Conservation (phyloP, 2,797 vertebrate genomes). For the Crocodylus rhombifer region DNA sequence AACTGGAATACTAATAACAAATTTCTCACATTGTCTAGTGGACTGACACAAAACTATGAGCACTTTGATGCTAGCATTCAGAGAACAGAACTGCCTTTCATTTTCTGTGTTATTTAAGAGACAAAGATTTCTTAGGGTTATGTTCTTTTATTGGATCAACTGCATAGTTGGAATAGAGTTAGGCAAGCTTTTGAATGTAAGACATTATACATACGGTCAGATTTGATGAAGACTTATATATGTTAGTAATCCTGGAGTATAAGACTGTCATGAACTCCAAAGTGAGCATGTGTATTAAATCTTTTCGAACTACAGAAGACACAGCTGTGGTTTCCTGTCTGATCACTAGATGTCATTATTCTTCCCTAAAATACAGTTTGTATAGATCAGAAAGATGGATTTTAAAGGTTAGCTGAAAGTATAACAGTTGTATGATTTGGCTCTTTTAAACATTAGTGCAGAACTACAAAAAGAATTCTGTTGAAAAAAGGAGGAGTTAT, state of each 20-base stretch:
- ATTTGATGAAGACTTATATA: neutral
- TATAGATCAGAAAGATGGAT: neutral
- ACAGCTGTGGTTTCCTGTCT: constrained; percentile 64
- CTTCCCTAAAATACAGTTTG: constrained; percentile 40
- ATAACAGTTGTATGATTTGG: neutral
- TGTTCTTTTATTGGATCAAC: neutral
- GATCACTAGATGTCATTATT: constrained; percentile 80
- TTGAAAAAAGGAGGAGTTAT: neutral
- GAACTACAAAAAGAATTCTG: neutral
- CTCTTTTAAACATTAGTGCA: neutral
- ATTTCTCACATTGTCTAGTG: neutral
- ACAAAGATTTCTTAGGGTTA: neutral
- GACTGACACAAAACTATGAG: neutral
- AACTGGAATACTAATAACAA: neutral
- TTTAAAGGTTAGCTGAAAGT: neutral
- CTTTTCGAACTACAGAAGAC: neutral
- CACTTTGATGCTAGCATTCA: neutral
- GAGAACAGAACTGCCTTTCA: neutral
- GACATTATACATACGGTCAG: neutral
- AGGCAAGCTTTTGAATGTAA: neutral
- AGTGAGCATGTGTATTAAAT: neutral
- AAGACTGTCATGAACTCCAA: neutral
- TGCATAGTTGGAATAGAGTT: neutral
- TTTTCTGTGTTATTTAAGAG: neutral
- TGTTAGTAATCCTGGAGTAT: neutral